Conservation (phyloP, 1,140 invertebrate species). For the Theocolax elegans region DNA sequence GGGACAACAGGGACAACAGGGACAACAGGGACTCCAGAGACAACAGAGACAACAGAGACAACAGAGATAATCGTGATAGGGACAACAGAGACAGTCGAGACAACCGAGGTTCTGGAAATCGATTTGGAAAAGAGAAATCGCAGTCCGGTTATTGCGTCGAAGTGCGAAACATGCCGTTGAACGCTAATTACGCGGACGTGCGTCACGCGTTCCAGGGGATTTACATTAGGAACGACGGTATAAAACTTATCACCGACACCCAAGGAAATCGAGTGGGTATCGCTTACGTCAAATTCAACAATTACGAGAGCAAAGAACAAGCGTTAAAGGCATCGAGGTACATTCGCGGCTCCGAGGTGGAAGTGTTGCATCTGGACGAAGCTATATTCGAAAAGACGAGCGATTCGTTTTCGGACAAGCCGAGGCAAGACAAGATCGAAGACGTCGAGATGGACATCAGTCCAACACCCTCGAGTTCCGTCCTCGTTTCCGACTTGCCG, state of each 20-base stretch:
- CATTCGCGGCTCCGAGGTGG: constrained; percentile 70
- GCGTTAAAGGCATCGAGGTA: constrained; percentile 70
- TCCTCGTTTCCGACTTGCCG: constrained; percentile 78
- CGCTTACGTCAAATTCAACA: constrained; percentile 82
- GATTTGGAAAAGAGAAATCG: constrained; percentile 46
- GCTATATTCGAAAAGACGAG: constrained; percentile 74
- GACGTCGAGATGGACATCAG: constrained; percentile 50
- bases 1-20: constrained; percentile 40
- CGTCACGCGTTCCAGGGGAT: constrained; percentile 82
- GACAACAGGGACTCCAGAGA: constrained; percentile 2
- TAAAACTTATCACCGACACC: constrained; percentile 86
- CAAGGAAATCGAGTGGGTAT: constrained; percentile 82
- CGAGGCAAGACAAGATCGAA: constrained; percentile 52
- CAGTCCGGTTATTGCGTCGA: constrained; percentile 73
- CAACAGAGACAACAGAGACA: constrained; percentile 38
- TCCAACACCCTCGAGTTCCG: constrained; percentile 68
- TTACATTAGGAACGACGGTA: constrained; percentile 82
- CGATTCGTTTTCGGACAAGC: constrained; percentile 69
- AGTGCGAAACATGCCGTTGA: constrained; percentile 75
- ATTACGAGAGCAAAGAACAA: constrained; percentile 74
- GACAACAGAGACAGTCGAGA: constrained; percentile 8
- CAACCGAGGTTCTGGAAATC: constrained; percentile 37
- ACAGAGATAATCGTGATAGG: constrained; percentile 13
- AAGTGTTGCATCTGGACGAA: constrained; percentile 73
- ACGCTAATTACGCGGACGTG: constrained; percentile 81